Evolutionary conservation across 2,113 vertebrate genomes (phyloP).

Genomic region (Apistogramma diplotaenia): DNA sequence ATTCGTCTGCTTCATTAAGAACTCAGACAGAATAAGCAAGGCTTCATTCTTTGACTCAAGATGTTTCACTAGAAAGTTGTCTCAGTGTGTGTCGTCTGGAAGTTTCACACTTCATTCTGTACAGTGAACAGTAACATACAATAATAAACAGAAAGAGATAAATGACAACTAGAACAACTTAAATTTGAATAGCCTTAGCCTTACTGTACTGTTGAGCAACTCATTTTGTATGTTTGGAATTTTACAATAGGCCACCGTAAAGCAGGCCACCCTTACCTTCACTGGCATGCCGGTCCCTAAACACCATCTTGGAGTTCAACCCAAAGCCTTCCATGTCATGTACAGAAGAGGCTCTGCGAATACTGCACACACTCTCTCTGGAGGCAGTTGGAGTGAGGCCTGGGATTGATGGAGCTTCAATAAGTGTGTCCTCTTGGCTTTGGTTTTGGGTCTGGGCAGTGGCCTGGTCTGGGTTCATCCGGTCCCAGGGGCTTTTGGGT

Average conservation of each 20-base stretch:
- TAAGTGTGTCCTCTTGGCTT: constrained; percentile 38
- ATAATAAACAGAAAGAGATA: too few relatives aligned
- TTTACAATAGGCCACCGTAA: neutral
- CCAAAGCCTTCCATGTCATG: constrained; percentile 92
- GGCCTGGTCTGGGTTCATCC: constrained; percentile 80
- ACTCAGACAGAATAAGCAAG: too few relatives aligned
- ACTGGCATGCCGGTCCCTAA: constrained; percentile 93
- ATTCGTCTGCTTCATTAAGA: too few relatives aligned
- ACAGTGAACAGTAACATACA: too few relatives aligned
- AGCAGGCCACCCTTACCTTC: constrained; percentile 85
- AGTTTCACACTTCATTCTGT: too few relatives aligned
- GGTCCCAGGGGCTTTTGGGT: constrained; percentile 88
- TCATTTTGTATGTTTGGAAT: neutral
- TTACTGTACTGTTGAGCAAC: neutral
- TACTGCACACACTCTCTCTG: constrained; percentile 88
- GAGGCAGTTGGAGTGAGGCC: constrained; percentile 86
- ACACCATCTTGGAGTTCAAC: constrained; percentile 81
- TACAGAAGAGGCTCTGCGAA: constrained; percentile 91
- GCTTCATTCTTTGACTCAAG: too few relatives aligned
- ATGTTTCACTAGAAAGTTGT: too few relatives aligned
- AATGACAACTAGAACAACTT: neutral
- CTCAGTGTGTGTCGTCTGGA: too few relatives aligned
- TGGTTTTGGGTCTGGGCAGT: constrained; percentile 5
- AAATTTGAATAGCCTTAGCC: neutral
- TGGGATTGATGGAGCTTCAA: constrained; percentile 77